Percentiles rank a stretch among this genome's conserved stretches.
Conservation (phyloP, 1,140 invertebrate species). For the Macrotrachela quadricornifera region DNA sequence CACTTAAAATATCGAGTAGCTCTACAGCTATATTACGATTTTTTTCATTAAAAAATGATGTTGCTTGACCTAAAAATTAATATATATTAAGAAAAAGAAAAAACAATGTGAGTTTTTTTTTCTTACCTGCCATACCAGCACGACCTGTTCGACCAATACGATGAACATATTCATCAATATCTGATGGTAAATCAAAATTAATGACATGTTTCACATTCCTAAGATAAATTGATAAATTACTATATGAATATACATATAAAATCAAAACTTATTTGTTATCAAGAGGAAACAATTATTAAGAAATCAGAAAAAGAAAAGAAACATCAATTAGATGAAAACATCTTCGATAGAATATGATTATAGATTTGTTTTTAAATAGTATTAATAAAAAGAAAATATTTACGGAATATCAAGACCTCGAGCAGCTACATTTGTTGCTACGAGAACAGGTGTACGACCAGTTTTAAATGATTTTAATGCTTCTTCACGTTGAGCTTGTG, state of each 20-base stretch:
- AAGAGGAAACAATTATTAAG: too few relatives aligned
- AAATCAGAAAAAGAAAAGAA: too few relatives aligned
- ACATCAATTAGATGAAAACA: too few relatives aligned
- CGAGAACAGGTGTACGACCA: constrained; percentile 74
- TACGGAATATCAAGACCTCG: constrained; percentile 86
- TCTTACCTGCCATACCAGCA: constrained; percentile 60
- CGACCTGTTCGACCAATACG: constrained; percentile 81
- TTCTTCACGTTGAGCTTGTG: constrained; percentile 79
- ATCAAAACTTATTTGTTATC: too few relatives aligned
- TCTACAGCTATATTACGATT: constrained; percentile 82
- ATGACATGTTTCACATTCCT: constrained; percentile 54
- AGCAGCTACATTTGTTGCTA: constrained; percentile 87
- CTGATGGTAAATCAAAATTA: constrained; percentile 66
- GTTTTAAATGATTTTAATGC: constrained; percentile 71
- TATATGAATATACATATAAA: not conserved
- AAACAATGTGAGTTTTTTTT: too few relatives aligned
- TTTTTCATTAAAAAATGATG: constrained; percentile 58
- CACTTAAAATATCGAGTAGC: constrained; percentile 68
- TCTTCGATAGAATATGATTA: too few relatives aligned
- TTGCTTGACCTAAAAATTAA: constrained; percentile 41
- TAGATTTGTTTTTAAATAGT: too few relatives aligned
- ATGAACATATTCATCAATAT: constrained; percentile 82
- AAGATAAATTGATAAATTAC: constrained; percentile 49
- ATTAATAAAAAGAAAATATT: too few relatives aligned
- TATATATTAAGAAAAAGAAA: too few relatives aligned